These are phyloP conservation scores for Tauraco erythrolophus DNA, from an alignment of 2,113 vertebrate species.

Conservation along the genomic window DNA sequence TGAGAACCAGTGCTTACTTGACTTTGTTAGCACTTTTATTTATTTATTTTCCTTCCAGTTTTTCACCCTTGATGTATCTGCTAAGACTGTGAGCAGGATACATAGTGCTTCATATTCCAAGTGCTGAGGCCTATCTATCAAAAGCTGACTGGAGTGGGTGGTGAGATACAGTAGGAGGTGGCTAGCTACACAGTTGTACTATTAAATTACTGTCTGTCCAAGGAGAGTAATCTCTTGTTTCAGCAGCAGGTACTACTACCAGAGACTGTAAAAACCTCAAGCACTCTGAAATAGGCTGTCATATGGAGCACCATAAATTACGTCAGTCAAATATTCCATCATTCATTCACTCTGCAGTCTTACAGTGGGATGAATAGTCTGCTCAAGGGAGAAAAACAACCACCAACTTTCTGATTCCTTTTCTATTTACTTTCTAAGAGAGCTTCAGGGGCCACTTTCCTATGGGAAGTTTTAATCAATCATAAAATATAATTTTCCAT, in stretches of 20 bases:
- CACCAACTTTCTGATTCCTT: slow-evolving; percentile 48
- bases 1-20: neutral
- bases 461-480: slow-evolving; percentile 51
- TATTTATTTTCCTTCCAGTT: slow-evolving; percentile 27
- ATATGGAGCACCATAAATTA: slow-evolving; percentile 75
- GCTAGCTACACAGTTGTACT: slow-evolving; percentile 65
- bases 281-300: slow-evolving; percentile 71
- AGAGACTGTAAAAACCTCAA: slow-evolving; percentile 74
- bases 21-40: neutral
- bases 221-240: slow-evolving; percentile 78
- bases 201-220: slow-evolving; percentile 77
- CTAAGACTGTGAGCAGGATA: slow-evolving; percentile 32
- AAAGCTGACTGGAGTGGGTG: slow-evolving; percentile 48
- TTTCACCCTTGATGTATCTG: slow-evolving; percentile 42
- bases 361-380: slow-evolving; percentile 59
- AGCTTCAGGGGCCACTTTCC: neutral
- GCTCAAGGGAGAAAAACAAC: slow-evolving; percentile 48
- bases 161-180: slow-evolving; percentile 64
- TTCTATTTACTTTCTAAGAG: slow-evolving; percentile 42
- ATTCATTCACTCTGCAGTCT: slow-evolving; percentile 40
- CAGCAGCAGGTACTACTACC: slow-evolving; percentile 72
- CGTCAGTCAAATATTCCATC: slow-evolving; percentile 68
- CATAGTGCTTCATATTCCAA: slow-evolving; percentile 14
- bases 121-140: slow-evolving; percentile 53
- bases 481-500: slow-evolving; percentile 6